Evolutionary conservation across 1,140 invertebrate genomes (phyloP).

Genomic region (Leptinotarsa texana): DNA sequence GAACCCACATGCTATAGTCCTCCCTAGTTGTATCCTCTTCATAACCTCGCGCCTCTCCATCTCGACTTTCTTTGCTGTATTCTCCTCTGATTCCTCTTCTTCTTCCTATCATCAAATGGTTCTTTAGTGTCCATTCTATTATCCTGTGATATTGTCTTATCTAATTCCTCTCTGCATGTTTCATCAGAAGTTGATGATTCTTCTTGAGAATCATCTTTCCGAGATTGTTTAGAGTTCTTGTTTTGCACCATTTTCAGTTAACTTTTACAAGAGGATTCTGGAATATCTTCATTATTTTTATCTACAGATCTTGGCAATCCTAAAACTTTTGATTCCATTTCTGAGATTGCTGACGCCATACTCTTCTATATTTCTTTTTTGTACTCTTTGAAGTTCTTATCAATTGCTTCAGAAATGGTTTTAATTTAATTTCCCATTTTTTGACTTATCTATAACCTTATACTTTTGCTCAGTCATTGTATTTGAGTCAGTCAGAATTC

Average conservation of each 20-base stretch:
- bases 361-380: background rate
- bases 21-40: constrained; percentile 61
- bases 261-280: background rate
- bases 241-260: background rate
- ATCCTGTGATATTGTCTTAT: background rate
- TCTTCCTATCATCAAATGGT: constrained; percentile 35
- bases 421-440: constrained; percentile 36
- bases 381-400: constrained; percentile 28
- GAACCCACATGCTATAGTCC: constrained; percentile 76
- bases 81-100: constrained; percentile 48
- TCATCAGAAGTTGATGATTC: background rate
- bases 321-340: background rate
- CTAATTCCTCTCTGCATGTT: constrained; percentile 22
- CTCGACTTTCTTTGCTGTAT: constrained; percentile 54
- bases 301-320: background rate
- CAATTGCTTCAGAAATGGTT: constrained; percentile 24
- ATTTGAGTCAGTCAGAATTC: constrained; percentile 35
- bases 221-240: too few species aligned
- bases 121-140: constrained; percentile 26
- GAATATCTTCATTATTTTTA: background rate
- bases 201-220: background rate
- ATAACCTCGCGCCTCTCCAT: constrained; percentile 54
- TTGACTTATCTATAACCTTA: constrained; percentile 31
- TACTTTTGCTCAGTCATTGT: constrained; percentile 36
- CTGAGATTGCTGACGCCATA: background rate